Conservation (phyloP, 2,888 invertebrate species). For the Lucinisca nassula region DNA sequence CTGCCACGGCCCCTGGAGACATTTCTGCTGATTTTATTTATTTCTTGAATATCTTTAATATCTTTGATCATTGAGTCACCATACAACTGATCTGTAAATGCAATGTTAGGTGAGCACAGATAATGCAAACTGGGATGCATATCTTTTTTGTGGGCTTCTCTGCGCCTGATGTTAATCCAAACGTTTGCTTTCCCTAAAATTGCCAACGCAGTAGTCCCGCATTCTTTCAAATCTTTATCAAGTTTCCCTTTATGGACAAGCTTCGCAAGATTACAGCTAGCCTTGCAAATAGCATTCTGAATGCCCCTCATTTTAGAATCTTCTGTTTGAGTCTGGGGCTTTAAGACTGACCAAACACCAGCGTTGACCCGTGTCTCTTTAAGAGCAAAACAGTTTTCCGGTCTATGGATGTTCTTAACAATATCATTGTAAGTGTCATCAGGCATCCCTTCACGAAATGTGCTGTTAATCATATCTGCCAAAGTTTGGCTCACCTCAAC, state of each 20-base stretch:
- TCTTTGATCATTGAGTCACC: neutral
- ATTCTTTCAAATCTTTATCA: neutral
- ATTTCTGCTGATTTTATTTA: neutral
- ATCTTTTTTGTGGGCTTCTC: neutral
- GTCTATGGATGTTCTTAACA: neutral
- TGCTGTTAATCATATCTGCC: neutral
- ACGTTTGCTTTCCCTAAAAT: neutral
- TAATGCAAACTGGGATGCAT: neutral
- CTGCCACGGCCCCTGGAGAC: neutral
- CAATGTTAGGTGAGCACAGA: neutral
- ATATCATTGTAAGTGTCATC: constrained; percentile 1
- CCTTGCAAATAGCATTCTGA: neutral
- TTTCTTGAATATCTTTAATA: constrained; percentile 7
- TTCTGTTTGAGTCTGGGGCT: constrained; percentile 7
- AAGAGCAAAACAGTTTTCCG: constrained; percentile 3
- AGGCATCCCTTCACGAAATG: neutral
- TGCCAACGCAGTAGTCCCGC: neutral
- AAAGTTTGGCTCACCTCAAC: neutral
- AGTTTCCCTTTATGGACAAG: neutral
- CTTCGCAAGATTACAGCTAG: neutral
- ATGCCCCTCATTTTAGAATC: neutral
- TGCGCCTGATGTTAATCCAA: neutral
- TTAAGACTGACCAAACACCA: neutral
- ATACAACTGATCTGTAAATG: neutral
- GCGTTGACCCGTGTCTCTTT: neutral